Base-by-base conservation (phyloP, 2,797 vertebrate genomes). In the Galago senegalensis region DNA sequence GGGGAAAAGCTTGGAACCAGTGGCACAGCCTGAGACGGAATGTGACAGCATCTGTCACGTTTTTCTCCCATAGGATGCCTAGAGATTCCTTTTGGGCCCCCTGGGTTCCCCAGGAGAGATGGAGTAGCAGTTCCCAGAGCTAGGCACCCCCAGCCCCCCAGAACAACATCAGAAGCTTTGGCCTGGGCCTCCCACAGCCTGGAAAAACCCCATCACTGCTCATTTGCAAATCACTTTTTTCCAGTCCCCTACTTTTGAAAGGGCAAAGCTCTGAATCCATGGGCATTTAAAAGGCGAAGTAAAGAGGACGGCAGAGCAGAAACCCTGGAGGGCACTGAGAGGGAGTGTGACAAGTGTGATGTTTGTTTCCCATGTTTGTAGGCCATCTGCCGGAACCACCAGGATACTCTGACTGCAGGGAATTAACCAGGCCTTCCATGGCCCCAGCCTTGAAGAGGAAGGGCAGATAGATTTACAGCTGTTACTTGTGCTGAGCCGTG, bases 241-340 rank as follows among this genome's bases (percentile, higher is more conserved):
- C 49, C 18, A 60, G 69, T n/a, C 56, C 83, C 37, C 53, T 73
- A 2, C 63, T 65, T 94, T 88, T 69, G 46, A n/a, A 93, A 77
- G 34, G 34, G 16, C 49, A 43, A 86, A 82, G 43, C 37, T 91
- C 34, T 65, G 43, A 89, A 77, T 43, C 43, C 67, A 43, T n/a
- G 79, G 82, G 46, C 86, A 60, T 20, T 46, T 67, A 53, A 89
- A 89, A 75, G 69, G 23, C n/a, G 20, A 58, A 21, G 37, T 63
- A 69, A 29, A 56, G 58, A 75, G 49, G 65, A 49, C 37, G 5
- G 6, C 40, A 56, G 70, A 34, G 20, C n/a, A 46, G 46, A 61
- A 72, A 6, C 7, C 3, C 0, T 0, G 23, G 77, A 67, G 40
- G 56, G 37, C n/a, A 49, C 61, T 56, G 37, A 63, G 25, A 14